Conservation (phyloP, 2,888 invertebrate genomes). For the Cephus pulcher region DNA sequence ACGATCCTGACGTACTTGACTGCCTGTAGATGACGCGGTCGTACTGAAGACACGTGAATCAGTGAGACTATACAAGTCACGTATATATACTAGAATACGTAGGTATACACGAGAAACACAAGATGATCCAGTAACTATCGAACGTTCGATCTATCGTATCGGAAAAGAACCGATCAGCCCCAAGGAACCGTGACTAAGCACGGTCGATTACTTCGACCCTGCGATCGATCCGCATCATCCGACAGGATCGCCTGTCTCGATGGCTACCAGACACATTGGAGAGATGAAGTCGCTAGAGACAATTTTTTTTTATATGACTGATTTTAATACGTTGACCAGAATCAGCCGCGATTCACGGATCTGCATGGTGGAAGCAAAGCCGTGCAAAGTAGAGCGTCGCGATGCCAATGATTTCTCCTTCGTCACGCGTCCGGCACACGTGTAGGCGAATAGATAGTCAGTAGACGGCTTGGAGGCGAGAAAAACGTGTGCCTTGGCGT, state of each 20-base stretch:
- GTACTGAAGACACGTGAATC: neutral
- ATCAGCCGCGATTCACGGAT: neutral
- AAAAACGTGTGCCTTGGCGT: neutral
- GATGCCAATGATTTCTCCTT: neutral
- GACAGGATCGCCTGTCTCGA: neutral
- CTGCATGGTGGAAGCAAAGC: neutral
- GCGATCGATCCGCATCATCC: neutral
- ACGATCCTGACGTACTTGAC: neutral
- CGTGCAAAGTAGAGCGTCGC: neutral
- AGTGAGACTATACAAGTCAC: neutral
- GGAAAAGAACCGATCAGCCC: neutral
- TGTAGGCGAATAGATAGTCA: neutral
- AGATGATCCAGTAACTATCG: neutral
- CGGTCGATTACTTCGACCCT: neutral
- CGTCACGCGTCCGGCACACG: neutral
- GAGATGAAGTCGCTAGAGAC: neutral
- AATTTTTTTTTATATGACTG: neutral
- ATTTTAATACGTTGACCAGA: neutral
- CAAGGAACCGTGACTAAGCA: neutral
- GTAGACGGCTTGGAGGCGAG: neutral
- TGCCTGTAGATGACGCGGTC: neutral
- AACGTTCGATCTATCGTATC: neutral
- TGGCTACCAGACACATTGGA: neutral
- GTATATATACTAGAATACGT: neutral
- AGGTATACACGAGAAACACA: too few relatives aligned